Evolutionary conservation across 2,113 vertebrate genomes (phyloP).

Genomic region (Anser brachyrhynchus): DNA sequence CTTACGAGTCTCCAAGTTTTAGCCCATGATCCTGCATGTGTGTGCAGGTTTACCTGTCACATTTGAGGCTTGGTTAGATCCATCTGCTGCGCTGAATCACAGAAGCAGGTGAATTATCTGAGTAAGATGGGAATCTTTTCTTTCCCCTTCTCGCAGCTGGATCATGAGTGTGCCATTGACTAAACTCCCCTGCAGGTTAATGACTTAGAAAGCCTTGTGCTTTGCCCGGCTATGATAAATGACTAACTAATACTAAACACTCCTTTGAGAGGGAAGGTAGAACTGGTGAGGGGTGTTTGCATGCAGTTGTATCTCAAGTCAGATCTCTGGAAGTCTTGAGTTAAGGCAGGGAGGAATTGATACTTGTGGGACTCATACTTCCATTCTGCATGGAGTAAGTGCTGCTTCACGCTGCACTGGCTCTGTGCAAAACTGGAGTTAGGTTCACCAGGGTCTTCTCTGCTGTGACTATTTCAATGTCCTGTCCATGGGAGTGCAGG

Average conservation of each 20-base stretch:
- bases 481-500: fast-evolving
- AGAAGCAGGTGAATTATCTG: background rate
- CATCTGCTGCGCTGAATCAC: background rate
- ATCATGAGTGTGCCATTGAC: background rate
- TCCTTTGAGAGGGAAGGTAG: background rate
- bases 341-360: background rate
- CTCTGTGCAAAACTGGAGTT: background rate
- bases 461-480: background rate
- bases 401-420: fast-evolving
- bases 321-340: background rate
- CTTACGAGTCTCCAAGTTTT: background rate
- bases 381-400: fast-evolving
- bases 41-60: background rate
- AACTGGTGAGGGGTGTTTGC: background rate
- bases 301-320: background rate
- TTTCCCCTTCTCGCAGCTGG: background rate
- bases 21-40: background rate
- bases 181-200: background rate
- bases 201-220: background rate
- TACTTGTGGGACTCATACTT: fast-evolving
- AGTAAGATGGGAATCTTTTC: conserved; percentile 1
- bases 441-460: background rate
- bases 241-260: background rate
- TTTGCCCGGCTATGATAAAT: background rate
- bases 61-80: background rate